Evolutionary conservation across 2,113 vertebrate species (phyloP).

Genomic region (Cavia aperea): DNA sequence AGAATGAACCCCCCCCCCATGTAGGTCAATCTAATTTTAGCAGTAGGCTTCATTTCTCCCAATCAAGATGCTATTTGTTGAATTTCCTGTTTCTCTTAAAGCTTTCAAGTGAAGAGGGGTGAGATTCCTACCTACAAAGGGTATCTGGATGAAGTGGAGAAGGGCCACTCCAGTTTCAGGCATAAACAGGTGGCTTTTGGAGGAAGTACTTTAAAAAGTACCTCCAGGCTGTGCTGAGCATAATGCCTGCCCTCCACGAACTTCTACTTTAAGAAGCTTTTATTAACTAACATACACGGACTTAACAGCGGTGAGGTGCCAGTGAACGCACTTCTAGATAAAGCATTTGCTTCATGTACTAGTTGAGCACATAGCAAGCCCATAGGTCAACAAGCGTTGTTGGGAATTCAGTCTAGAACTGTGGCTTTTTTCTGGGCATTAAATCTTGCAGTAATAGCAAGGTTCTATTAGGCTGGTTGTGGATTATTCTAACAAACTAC

Average conservation of each 20-base stretch:
- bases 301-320: not conserved
- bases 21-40: conserved; percentile 37
- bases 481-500: not conserved
- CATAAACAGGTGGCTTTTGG: not conserved
- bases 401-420: not conserved
- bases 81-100: conserved; percentile 35
- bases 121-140: not conserved
- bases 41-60: conserved; percentile 26
- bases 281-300: not conserved
- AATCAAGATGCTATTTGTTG: conserved; percentile 24
- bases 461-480: not conserved
- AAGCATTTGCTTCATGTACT: not conserved
- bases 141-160: not conserved
- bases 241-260: not conserved
- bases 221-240: not conserved
- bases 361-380: not conserved
- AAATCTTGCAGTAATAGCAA: not conserved
- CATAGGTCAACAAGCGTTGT: fast-evolving
- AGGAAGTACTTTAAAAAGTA: not conserved
- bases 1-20: conserved; percentile 22
- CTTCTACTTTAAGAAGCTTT: not conserved
- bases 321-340: not conserved
- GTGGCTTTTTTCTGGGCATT: not conserved
- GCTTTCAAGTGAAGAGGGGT: not conserved
- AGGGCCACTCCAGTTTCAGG: not conserved